These are phyloP conservation scores for Drosophila paulistorum DNA, from an alignment of 1,140 invertebrate species.

Conservation along the genomic window DNA sequence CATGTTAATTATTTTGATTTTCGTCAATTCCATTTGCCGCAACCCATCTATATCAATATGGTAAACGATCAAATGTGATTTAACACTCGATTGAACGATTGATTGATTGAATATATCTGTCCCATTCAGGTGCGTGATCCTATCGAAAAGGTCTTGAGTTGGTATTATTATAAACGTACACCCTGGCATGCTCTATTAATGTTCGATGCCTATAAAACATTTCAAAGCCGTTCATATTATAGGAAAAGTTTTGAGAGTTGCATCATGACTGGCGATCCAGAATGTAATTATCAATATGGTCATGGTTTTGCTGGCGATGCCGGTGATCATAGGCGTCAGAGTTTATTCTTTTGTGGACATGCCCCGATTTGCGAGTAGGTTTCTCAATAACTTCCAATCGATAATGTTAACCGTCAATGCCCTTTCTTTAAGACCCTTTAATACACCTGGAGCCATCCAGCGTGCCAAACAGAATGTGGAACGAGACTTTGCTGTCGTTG, in stretches of 20 bases:
- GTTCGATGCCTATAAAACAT: constrained; percentile 87
- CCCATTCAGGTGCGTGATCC: constrained; percentile 86
- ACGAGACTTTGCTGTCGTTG: constrained; percentile 92
- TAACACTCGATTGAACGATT: neutral
- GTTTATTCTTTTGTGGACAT: constrained; percentile 94
- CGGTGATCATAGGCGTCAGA: constrained; percentile 87
- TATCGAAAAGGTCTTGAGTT: constrained; percentile 93
- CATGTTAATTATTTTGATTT: constrained; percentile 84
- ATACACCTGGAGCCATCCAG: constrained; percentile 90
- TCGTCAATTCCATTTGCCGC: constrained; percentile 88
- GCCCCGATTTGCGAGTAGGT: constrained; percentile 90
- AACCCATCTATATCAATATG: constrained; percentile 94
- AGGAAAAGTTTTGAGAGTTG: constrained; percentile 94
- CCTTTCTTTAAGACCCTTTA: constrained; percentile 86
- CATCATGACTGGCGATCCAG: constrained; percentile 90
- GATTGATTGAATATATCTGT: neutral
- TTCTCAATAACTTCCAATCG: too few species aligned
- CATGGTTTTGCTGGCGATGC: constrained; percentile 90
- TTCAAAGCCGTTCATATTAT: constrained; percentile 91
- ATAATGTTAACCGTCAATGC: too few species aligned
- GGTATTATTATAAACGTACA: constrained; percentile 91
- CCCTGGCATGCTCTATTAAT: constrained; percentile 86
- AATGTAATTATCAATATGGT: constrained; percentile 91
- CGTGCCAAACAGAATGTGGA: constrained; percentile 92
- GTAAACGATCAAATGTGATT: constrained; percentile 82